Evolutionary conservation across 2,113 vertebrate species (phyloP).

Genomic region (Anhinga anhinga): DNA sequence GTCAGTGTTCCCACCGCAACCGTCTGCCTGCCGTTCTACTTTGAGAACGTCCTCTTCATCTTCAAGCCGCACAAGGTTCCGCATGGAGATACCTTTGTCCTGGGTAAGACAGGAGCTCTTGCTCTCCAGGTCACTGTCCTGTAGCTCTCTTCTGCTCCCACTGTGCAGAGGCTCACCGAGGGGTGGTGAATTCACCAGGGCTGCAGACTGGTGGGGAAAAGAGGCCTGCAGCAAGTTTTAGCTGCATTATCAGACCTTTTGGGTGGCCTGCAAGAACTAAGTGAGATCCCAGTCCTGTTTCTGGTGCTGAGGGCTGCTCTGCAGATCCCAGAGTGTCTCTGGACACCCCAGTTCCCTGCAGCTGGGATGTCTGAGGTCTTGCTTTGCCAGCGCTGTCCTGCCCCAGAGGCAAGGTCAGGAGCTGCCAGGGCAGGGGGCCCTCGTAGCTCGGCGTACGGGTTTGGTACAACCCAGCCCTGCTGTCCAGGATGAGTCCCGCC

Average conservation of each 20-base stretch:
- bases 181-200: background rate
- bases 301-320: background rate
- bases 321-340: background rate
- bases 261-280: background rate
- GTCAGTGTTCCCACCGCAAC: conserved; percentile 35
- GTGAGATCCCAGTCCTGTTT: background rate
- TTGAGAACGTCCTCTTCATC: conserved; percentile 71
- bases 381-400: background rate
- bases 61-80: conserved; percentile 54
- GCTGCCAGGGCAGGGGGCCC: background rate
- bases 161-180: background rate
- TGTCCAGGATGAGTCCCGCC: background rate
- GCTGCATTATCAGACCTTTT: background rate
- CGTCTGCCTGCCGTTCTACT: conserved; percentile 63
- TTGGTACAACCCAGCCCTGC: background rate
- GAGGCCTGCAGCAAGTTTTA: background rate
- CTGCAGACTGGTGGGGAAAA: background rate
- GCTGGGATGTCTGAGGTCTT: background rate
- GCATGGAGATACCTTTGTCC: conserved; percentile 27
- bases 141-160: background rate
- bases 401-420: background rate
- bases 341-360: background rate
- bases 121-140: no score
- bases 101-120: conserved; percentile 45
- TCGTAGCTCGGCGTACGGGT: fast-evolving